phyloP scores from a whole-genome alignment of 2,113 vertebrate genomes.

The Labeo catla region DNA sequence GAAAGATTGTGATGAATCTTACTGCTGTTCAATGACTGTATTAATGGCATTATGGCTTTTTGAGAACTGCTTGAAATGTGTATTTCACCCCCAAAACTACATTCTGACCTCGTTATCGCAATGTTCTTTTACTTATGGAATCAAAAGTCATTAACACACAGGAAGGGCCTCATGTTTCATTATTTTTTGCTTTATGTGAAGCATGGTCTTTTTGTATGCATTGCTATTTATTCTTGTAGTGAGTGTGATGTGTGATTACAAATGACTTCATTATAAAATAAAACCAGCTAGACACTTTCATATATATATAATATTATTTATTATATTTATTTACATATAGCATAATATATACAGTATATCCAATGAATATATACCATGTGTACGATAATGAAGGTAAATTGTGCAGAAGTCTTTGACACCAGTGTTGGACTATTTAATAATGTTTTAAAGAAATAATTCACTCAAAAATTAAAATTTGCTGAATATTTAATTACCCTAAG shows the following conservation, averaged over 20 bases:
- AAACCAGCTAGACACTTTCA: slow-evolving; percentile 66
- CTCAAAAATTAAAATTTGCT: background rate
- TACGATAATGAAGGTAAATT: slow-evolving; percentile 17
- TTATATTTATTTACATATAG: slow-evolving; percentile 56
- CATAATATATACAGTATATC: slow-evolving; percentile 54
- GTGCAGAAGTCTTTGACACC: slow-evolving; percentile 27
- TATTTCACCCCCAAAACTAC: slow-evolving; percentile 21
- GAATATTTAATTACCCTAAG: background rate
- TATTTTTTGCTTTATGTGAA: slow-evolving; percentile 41
- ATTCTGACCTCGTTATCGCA: slow-evolving; percentile 63
- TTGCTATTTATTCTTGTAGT: slow-evolving; percentile 61
- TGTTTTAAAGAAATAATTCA: background rate
- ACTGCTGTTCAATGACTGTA: background rate
- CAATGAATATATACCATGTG: slow-evolving; percentile 21
- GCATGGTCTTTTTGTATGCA: slow-evolving; percentile 57
- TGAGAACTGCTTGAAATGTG: slow-evolving; percentile 32
- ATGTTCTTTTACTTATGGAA: slow-evolving; percentile 32
- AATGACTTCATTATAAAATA: slow-evolving; percentile 65
- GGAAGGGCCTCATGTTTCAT: slow-evolving; percentile 42
- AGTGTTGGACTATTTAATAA: background rate
- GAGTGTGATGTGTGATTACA: slow-evolving; percentile 59
- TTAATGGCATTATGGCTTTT: background rate
- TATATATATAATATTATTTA: slow-evolving; percentile 44
- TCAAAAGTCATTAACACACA: slow-evolving; percentile 31
- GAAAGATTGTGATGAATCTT: background rate